A percentile compares a stretch with the other conserved stretches of the same genome.
These are phyloP conservation scores for Liopterus haemorrhoidalis DNA, from an alignment of 2,888 invertebrate genomes.

Conservation along the genomic window DNA sequence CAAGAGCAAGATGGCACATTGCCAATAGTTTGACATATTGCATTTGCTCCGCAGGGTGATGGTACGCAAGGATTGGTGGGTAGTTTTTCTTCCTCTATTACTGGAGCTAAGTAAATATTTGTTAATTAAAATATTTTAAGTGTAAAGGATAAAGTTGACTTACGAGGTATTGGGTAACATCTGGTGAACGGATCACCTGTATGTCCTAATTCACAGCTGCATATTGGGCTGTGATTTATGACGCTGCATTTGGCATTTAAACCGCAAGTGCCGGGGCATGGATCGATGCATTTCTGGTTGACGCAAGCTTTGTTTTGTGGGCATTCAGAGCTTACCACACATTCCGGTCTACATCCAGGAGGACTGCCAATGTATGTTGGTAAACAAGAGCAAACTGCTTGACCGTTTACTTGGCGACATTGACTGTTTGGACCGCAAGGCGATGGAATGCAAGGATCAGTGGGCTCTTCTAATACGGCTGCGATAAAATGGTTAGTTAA, in stretches of 20 bases:
- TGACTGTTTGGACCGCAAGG: constrained; percentile 74
- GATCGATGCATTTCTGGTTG: constrained; percentile 62
- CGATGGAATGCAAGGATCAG: constrained; percentile 64
- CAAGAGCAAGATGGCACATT: constrained; percentile 62
- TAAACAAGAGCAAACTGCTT: constrained; percentile 44
- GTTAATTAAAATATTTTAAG: not conserved
- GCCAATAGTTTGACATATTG: constrained; percentile 57
- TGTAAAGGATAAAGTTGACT: constrained; percentile 27
- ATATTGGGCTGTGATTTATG: constrained; percentile 66
- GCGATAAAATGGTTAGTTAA: too few species aligned
- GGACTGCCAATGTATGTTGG: constrained; percentile 40
- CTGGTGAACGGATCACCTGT: constrained; percentile 58
- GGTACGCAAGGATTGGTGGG: constrained; percentile 60
- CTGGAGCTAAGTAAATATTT: constrained; percentile 31
- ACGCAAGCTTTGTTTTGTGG: constrained; percentile 59
- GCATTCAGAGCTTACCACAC: constrained; percentile 61
- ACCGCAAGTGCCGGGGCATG: constrained; percentile 65
- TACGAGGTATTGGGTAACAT: constrained; percentile 38
- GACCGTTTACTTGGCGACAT: constrained; percentile 50
- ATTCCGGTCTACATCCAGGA: constrained; percentile 58
- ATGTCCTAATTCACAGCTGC: constrained; percentile 60
- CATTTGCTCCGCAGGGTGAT: constrained; percentile 63
- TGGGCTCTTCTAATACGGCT: too few species aligned
- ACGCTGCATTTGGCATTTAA: constrained; percentile 62
- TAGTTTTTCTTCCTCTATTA: constrained; percentile 38